Percentiles rank a stretch among this genome's conserved stretches.
phyloP scores from a whole-genome alignment of 2,797 vertebrate genomes.

The Prionace glauca region DNA sequence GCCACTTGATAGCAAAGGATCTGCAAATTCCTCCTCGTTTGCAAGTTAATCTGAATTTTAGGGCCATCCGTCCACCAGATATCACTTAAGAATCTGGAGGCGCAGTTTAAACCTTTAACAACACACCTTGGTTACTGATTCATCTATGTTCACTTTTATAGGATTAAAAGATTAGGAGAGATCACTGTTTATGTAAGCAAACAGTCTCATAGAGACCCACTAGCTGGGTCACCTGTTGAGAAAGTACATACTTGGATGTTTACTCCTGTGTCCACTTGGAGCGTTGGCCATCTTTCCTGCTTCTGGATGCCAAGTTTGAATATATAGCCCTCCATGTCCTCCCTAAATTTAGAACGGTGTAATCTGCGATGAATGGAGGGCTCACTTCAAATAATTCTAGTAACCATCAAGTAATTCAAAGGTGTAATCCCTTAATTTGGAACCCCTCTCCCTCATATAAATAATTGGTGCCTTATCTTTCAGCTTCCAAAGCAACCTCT shows the following conservation, averaged over 20 bases:
- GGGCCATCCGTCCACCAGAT: neutral
- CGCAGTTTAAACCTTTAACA: neutral
- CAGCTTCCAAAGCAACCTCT: neutral
- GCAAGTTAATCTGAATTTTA: conserved; percentile 7
- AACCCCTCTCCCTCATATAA: neutral
- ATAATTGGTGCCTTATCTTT: neutral
- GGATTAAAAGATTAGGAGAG: neutral
- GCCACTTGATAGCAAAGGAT: neutral
- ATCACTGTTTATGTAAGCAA: neutral
- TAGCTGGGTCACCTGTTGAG: neutral
- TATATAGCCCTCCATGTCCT: neutral
- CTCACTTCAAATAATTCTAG: neutral
- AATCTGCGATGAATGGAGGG: neutral
- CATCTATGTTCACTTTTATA: neutral
- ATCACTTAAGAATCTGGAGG: neutral
- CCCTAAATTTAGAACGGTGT: neutral
- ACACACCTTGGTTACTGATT: conserved; percentile 13
- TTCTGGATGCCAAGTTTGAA: neutral
- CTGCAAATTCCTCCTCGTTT: neutral
- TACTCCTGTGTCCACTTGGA: neutral
- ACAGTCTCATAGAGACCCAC: neutral
- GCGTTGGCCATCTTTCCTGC: neutral
- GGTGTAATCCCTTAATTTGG: neutral
- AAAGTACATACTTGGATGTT: neutral
- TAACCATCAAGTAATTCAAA: neutral